Evolutionary conservation across 2,888 invertebrate genomes (phyloP).

Genomic region (Aphelenchoides bicaudatus): DNA sequence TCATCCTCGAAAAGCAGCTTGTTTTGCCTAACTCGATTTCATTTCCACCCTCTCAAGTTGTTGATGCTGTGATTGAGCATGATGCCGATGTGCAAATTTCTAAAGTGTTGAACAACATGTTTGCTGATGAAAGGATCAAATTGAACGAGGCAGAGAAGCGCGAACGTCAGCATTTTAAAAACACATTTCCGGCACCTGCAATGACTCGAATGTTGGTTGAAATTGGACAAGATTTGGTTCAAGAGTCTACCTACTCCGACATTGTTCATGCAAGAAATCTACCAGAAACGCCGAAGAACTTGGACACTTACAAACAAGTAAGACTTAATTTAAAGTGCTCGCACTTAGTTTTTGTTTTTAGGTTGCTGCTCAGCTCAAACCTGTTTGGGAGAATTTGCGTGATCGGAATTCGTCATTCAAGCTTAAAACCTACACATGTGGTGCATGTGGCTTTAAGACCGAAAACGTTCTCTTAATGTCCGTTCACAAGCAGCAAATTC

Average conservation of each 20-base stretch:
- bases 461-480: constrained; percentile 45
- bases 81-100: constrained; percentile 51
- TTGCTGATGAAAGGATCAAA: constrained; percentile 52
- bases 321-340: constrained; percentile 10
- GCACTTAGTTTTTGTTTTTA: constrained; percentile 18
- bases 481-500: constrained; percentile 45
- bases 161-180: constrained; percentile 44
- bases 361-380: constrained; percentile 57
- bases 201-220: constrained; percentile 56
- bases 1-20: constrained; percentile 56
- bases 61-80: constrained; percentile 57
- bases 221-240: constrained; percentile 58
- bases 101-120: constrained; percentile 48
- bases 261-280: constrained; percentile 58
- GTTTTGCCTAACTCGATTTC: constrained; percentile 59
- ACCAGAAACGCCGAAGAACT: constrained; percentile 57
- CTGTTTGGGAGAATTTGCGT: constrained; percentile 54
- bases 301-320: constrained; percentile 56
- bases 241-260: constrained; percentile 57
- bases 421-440: constrained; percentile 39
- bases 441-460: constrained; percentile 54
- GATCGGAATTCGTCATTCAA: constrained; percentile 53
- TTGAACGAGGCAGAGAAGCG: constrained; percentile 49
- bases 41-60: constrained; percentile 55
- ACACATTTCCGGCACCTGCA: constrained; percentile 41